Evolutionary conservation across 2,797 vertebrate species (phyloP).

Genomic region (Pampus argenteus): DNA sequence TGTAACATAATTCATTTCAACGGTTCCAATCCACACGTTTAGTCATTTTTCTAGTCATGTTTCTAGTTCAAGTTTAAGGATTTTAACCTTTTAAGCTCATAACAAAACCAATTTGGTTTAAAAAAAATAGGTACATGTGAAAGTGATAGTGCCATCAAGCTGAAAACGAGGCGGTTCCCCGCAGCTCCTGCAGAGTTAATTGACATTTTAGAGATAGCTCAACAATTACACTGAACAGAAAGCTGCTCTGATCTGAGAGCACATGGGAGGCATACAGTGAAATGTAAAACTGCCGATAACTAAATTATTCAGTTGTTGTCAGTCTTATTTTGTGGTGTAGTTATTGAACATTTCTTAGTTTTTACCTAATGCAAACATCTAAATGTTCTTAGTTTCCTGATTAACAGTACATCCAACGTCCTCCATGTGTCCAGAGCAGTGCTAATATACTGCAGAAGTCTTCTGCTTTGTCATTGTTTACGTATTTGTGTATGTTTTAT

Average conservation of each 20-base stretch:
- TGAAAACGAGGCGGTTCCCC: neutral
- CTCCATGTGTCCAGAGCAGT: neutral
- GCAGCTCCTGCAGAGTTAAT: no score
- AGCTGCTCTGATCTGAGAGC: constrained; percentile 13
- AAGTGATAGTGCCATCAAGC: neutral
- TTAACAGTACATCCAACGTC: constrained; percentile 3
- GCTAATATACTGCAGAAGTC: constrained; percentile 3
- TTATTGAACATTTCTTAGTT: constrained; percentile 27
- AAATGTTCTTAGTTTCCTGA: constrained; percentile 7
- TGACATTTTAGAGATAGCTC: no score
- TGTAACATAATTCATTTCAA: neutral
- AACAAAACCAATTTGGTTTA: neutral
- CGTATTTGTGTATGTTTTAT: constrained; percentile 10
- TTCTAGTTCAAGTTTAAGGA: neutral
- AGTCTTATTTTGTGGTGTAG: constrained; percentile 41
- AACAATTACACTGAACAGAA: neutral
- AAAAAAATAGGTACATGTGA: neutral
- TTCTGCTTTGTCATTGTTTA: constrained; percentile 1
- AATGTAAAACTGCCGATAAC: constrained; percentile 60
- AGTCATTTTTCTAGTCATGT: neutral
- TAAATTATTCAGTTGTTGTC: constrained; percentile 64
- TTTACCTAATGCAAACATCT: constrained; percentile 11
- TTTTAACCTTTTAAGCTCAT: neutral
- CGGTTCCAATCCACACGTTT: neutral
- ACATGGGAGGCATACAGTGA: constrained; percentile 38